Evolutionary conservation across 1,140 invertebrate species (phyloP).

Genomic region (Neodiprion fabricii): DNA sequence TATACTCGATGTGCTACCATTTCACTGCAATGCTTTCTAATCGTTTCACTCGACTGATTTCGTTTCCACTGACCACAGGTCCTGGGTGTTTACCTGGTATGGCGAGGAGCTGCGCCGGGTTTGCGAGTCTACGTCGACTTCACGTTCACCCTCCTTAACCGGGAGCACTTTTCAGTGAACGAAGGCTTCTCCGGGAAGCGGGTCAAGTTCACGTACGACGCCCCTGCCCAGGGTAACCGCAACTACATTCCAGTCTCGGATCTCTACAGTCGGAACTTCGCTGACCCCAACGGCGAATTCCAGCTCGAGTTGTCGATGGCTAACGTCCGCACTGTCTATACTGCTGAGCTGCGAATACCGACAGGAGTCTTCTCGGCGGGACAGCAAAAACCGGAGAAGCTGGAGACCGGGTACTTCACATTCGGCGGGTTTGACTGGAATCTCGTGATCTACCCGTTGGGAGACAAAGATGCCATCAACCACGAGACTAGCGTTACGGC

Average conservation of each 20-base stretch:
- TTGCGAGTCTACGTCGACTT: slow-evolving; percentile 84
- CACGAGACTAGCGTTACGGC: slow-evolving; percentile 21
- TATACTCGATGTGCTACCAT: no score
- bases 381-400: slow-evolving; percentile 59
- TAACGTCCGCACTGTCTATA: slow-evolving; percentile 78
- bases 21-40: no score
- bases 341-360: slow-evolving; percentile 67
- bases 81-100: slow-evolving; percentile 82
- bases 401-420: slow-evolving; percentile 76
- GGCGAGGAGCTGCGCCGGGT: slow-evolving; percentile 76
- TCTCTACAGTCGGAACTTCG: slow-evolving; percentile 77
- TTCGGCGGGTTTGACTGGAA: slow-evolving; percentile 89
- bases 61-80: slow-evolving; percentile 51
- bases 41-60: no score
- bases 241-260: slow-evolving; percentile 83
- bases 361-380: slow-evolving; percentile 51
- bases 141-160: slow-evolving; percentile 83
- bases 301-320: slow-evolving; percentile 82
- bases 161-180: slow-evolving; percentile 86
- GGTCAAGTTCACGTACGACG: slow-evolving; percentile 79
- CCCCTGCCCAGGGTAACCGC: slow-evolving; percentile 78
- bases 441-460: slow-evolving; percentile 74
- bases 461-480: slow-evolving; percentile 61
- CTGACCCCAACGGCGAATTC: slow-evolving; percentile 85
- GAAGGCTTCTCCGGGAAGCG: slow-evolving; percentile 84